Evolutionary conservation across 2,797 vertebrate genomes (phyloP).

Genomic region (Thunnus albacares): DNA sequence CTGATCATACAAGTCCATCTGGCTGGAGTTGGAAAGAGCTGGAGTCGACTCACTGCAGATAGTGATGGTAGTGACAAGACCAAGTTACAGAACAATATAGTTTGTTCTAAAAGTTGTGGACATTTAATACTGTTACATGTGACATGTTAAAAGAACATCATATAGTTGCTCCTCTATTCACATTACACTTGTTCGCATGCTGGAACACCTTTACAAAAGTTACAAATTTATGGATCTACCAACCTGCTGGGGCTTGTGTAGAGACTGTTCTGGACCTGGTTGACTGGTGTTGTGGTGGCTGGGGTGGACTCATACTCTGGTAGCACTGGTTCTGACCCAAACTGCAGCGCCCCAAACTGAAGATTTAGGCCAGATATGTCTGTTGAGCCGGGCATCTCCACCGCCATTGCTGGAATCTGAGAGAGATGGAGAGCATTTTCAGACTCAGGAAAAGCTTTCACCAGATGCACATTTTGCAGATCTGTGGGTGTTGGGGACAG

Average conservation of each 20-base stretch:
- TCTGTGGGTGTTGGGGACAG: neutral
- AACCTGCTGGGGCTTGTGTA: slow-evolving; percentile 95
- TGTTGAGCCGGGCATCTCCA: slow-evolving; percentile 97
- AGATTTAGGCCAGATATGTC: slow-evolving; percentile 97
- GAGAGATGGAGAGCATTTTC: neutral
- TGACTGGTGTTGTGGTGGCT: slow-evolving; percentile 81
- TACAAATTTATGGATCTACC: slow-evolving; percentile 14
- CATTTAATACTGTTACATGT: neutral
- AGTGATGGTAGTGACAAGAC: slow-evolving; percentile 28
- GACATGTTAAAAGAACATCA: neutral
- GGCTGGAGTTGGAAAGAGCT: slow-evolving; percentile 92
- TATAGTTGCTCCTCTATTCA: neutral
- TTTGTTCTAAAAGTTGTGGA: neutral
- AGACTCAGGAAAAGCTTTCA: neutral
- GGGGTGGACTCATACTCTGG: slow-evolving; percentile 92
- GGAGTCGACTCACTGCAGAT: slow-evolving; percentile 90
- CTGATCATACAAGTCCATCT: slow-evolving; percentile 96
- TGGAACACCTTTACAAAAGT: neutral
- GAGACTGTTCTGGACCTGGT: slow-evolving; percentile 92
- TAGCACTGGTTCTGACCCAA: slow-evolving; percentile 96
- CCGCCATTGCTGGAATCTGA: slow-evolving; percentile 96
- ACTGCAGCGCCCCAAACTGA: slow-evolving; percentile 97
- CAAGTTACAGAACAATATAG: slow-evolving; percentile 8
- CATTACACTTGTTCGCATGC: neutral
- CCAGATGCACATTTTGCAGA: no score